Evolutionary conservation across 2,797 vertebrate species (phyloP).

Genomic region (Mormyrops attenuatus): DNA sequence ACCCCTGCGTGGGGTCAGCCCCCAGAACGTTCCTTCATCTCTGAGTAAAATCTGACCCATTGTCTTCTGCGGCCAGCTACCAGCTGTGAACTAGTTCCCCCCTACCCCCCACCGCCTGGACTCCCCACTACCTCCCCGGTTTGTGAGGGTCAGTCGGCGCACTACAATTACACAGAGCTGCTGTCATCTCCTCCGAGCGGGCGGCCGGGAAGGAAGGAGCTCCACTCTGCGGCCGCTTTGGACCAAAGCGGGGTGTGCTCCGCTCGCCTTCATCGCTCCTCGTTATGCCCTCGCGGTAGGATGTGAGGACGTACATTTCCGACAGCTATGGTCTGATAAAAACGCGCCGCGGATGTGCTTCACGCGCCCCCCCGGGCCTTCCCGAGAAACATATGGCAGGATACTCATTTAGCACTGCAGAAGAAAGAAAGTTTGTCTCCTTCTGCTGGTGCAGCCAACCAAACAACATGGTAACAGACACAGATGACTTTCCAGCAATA

Average conservation of each 20-base stretch:
- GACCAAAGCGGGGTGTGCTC: not conserved
- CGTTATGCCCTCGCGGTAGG: not conserved
- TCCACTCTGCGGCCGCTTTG: not conserved
- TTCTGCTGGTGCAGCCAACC: not conserved
- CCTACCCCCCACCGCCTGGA: not conserved
- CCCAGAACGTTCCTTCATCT: not conserved
- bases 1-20: not conserved
- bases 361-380: not conserved
- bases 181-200: not conserved
- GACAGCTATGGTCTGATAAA: not conserved
- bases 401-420: not conserved
- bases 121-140: not conserved
- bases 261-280: not conserved
- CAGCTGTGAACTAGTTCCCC: not conserved
- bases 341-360: not conserved
- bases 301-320: not conserved
- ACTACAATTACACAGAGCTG: not conserved
- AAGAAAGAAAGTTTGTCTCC: not conserved
- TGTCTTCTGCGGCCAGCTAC: not conserved
- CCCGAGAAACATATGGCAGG: not conserved
- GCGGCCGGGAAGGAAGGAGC: not conserved
- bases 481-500: not conserved
- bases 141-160: not conserved
- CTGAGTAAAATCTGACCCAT: slow-evolving; percentile 1
- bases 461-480: not conserved